Evolutionary conservation across 2,888 invertebrate species (phyloP).

Genomic region (Xanthostigma xanthostigma): DNA sequence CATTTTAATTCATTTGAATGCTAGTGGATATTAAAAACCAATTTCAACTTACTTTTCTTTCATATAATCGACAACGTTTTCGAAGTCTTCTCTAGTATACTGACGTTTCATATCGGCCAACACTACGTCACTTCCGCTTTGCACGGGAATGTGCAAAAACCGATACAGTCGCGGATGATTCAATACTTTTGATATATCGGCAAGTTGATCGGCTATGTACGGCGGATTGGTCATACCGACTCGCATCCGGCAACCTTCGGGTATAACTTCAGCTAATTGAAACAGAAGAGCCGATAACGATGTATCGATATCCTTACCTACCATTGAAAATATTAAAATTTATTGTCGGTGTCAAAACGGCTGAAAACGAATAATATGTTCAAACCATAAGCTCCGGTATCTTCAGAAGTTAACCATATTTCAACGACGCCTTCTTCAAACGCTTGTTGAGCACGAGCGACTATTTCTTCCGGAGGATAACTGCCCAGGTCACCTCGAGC

Average conservation of each 20-base stretch:
- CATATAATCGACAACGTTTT: slow-evolving; percentile 73
- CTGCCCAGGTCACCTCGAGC: slow-evolving; percentile 94
- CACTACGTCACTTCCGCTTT: slow-evolving; percentile 92
- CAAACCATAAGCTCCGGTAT: slow-evolving; percentile 44
- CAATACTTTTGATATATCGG: slow-evolving; percentile 77
- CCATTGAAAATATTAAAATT: too few relatives aligned
- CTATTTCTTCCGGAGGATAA: slow-evolving; percentile 79
- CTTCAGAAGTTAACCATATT: slow-evolving; percentile 96
- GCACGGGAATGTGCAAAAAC: slow-evolving; percentile 95
- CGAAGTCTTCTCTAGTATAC: slow-evolving; percentile 80
- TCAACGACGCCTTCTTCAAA: slow-evolving; percentile 88
- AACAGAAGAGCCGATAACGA: slow-evolving; percentile 76
- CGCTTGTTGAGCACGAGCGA: slow-evolving; percentile 71
- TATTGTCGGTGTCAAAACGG: background rate
- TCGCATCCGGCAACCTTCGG: slow-evolving; percentile 62
- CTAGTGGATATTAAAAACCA: background rate
- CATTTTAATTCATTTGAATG: too few relatives aligned
- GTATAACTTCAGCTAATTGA: slow-evolving; percentile 65
- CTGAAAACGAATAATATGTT: background rate
- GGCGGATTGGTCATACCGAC: slow-evolving; percentile 99
- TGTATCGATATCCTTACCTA: slow-evolving; percentile 80
- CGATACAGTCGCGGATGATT: slow-evolving; percentile 81
- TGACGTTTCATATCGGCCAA: slow-evolving; percentile 92
- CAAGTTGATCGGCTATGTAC: slow-evolving; percentile 88
- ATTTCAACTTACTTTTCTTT: slow-evolving; percentile 41